These are phyloP conservation scores for Pseudomugil tenellus DNA, from an alignment of 2,797 vertebrate genomes.

Conservation along the genomic window DNA sequence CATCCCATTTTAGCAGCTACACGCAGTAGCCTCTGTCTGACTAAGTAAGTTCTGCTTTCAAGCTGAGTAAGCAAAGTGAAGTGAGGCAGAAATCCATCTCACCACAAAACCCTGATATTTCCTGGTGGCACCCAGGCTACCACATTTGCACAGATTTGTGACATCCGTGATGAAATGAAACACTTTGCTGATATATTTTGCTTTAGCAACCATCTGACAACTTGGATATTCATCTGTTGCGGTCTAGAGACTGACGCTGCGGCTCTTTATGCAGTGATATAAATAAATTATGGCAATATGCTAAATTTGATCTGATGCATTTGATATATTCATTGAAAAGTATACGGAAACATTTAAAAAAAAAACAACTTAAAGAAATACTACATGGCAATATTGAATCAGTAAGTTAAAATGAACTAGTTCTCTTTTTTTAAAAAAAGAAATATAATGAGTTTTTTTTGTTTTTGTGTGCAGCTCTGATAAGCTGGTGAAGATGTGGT, in stretches of 20 bases:
- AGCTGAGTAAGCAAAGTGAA: constrained; percentile 35
- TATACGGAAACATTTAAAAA: neutral
- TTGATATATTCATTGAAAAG: neutral
- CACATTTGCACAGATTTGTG: constrained; percentile 36
- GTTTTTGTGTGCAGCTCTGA: too few relatives aligned
- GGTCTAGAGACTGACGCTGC: constrained; percentile 38
- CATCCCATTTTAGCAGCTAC: constrained; percentile 74
- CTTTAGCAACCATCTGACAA: constrained; percentile 20
- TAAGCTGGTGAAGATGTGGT: too few relatives aligned
- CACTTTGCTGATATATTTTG: constrained; percentile 30
- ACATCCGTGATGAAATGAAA: constrained; percentile 28
- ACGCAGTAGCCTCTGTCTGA: constrained; percentile 49
- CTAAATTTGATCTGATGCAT: neutral
- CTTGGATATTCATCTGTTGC: constrained; percentile 21
- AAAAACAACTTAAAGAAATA: too few relatives aligned
- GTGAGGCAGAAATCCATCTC: constrained; percentile 39
- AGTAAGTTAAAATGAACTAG: neutral
- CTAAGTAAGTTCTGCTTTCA: constrained; percentile 27
- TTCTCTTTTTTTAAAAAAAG: neutral
- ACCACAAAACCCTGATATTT: constrained; percentile 35
- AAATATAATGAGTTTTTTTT: neutral
- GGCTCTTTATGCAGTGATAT: neutral
- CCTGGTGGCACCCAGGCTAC: constrained; percentile 34
- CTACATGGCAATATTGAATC: neutral
- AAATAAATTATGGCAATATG: neutral